phyloP scores from a whole-genome alignment of 2,888 invertebrate species.

The Apodemia zela region DNA sequence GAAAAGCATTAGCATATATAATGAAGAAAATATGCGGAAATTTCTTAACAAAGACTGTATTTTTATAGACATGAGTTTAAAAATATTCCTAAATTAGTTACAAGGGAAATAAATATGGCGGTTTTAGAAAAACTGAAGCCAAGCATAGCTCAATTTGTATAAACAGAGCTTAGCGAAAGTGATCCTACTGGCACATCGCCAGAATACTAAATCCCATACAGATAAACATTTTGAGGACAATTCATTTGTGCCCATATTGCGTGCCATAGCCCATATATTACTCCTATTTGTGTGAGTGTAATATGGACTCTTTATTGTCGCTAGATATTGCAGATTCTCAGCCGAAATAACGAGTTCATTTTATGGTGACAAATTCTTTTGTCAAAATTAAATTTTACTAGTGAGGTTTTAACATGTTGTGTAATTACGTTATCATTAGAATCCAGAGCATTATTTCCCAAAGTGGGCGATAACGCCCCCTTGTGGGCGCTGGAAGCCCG shows the following conservation, averaged over 20 bases:
- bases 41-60: not conserved
- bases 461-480: too few relatives aligned
- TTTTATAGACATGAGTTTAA: not conserved
- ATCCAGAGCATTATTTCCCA: too few relatives aligned
- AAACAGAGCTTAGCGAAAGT: constrained; percentile 58
- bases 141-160: constrained; percentile 23
- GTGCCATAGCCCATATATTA: constrained; percentile 53
- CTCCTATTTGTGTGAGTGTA: constrained; percentile 60
- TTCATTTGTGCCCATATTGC: constrained; percentile 55
- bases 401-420: not conserved
- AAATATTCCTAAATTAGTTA: not conserved
- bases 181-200: constrained; percentile 69
- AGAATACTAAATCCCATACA: constrained; percentile 52
- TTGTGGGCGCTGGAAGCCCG: too few relatives aligned
- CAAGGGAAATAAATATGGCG: not conserved
- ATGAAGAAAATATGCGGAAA: too few relatives aligned
- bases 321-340: constrained; percentile 9
- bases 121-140: not conserved
- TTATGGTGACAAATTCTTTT: not conserved
- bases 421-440: not conserved
- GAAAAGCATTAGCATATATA: too few relatives aligned
- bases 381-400: not conserved
- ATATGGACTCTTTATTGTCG: constrained; percentile 57
- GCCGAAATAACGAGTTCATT: not conserved
- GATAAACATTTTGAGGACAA: constrained; percentile 74